These are phyloP conservation scores for Phalacrocorax pelagicus DNA, from an alignment of 2,113 vertebrate genomes.

Conservation along the genomic window DNA sequence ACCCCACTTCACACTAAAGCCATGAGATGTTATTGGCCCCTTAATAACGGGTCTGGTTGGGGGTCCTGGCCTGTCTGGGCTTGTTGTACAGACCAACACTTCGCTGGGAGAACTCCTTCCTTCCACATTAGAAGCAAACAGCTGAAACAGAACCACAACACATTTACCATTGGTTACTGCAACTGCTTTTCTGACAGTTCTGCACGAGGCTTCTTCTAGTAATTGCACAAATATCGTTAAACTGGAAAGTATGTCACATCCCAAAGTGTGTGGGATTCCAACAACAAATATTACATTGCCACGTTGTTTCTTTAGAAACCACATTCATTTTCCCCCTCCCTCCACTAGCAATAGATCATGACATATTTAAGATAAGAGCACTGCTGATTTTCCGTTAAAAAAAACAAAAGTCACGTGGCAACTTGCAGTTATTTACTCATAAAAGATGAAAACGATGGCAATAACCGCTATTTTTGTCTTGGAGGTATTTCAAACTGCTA, in stretches of 20 bases:
- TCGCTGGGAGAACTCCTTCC: conserved; percentile 94
- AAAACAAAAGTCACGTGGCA: not conserved
- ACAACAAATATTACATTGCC: not conserved
- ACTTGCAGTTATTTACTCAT: not conserved
- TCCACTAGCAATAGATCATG: not conserved
- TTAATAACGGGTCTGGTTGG: conserved; percentile 84
- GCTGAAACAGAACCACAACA: conserved; percentile 72
- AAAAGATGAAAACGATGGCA: not conserved
- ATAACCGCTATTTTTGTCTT: not conserved
- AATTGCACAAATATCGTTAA: not conserved
- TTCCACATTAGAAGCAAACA: conserved; percentile 91
- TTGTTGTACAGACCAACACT: conserved; percentile 93
- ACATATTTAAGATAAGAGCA: not conserved
- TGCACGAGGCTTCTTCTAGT: not conserved
- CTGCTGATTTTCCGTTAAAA: not conserved
- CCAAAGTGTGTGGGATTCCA: not conserved
- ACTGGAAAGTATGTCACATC: not conserved
- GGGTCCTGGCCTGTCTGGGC: conserved; percentile 92
- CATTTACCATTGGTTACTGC: not conserved
- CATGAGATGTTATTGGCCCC: conserved; percentile 79
- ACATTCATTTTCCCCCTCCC: not conserved
- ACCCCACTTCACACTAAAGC: conserved; percentile 95
- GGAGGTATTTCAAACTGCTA: not conserved
- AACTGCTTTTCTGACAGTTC: not conserved
- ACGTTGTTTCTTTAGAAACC: not conserved